phyloP scores from a whole-genome alignment of 2,113 vertebrate genomes.

The Willisornis vidua region DNA sequence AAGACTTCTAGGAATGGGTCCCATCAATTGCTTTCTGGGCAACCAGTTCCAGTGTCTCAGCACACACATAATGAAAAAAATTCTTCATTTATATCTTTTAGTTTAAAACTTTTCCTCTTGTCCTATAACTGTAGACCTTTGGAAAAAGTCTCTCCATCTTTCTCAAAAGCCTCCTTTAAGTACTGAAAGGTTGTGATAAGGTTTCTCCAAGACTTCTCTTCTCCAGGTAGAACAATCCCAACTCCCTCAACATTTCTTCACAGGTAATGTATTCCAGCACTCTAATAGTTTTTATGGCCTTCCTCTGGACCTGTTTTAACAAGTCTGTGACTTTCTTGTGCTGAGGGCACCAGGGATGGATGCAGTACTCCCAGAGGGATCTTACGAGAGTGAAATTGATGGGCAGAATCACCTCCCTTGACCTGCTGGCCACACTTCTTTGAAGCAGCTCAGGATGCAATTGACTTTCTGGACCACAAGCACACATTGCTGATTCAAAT shows the following conservation, averaged over 20 bases:
- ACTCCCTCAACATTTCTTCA: neutral
- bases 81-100: neutral
- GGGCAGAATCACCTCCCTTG: neutral
- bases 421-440: neutral
- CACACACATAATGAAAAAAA: fast-evolving
- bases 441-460: neutral
- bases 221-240: neutral
- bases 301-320: neutral
- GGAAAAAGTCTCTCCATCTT: neutral
- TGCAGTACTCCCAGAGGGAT: neutral
- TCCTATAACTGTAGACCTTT: neutral
- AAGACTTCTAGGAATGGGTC: neutral
- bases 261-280: neutral
- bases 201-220: neutral
- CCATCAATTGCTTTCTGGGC: neutral
- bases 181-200: neutral
- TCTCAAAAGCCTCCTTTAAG: neutral
- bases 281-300: neutral
- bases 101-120: neutral
- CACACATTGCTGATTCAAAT: neutral
- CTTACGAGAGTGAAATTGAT: neutral
- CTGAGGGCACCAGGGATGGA: neutral
- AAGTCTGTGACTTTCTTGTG: neutral
- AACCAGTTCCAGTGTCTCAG: fast-evolving
- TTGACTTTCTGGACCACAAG: neutral